phyloP scores from a whole-genome alignment of 2,888 invertebrate species.

The Drosophila helvetica region DNA sequence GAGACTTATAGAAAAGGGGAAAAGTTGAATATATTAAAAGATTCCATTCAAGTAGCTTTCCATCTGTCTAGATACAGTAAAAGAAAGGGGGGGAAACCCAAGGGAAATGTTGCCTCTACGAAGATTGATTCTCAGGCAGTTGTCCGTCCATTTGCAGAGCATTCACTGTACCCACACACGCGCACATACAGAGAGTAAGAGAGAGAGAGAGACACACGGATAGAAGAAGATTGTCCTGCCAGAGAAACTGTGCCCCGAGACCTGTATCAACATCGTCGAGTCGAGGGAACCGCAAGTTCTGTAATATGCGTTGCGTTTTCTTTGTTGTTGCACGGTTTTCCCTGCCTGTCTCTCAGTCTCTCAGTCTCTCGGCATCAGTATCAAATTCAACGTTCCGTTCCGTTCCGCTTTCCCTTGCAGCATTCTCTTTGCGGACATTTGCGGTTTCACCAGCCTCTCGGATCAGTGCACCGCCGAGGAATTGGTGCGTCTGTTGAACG shows the following conservation, averaged over 20 bases:
- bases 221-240: not conserved
- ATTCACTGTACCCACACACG: conserved; percentile 1
- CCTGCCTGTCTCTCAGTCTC: not conserved
- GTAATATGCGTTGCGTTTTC: conserved; percentile 6
- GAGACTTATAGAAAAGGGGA: not conserved
- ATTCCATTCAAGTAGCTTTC: conserved; percentile 30
- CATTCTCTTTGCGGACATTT: conserved; percentile 96
- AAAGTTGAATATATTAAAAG: conserved; percentile 48
- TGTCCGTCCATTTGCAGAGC: not conserved
- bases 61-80: not conserved
- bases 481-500: conserved; percentile 93
- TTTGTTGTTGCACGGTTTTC: conserved; percentile 1
- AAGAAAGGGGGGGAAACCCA: not conserved
- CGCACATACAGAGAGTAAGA: conserved; percentile 1
- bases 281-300: conserved; percentile 16
- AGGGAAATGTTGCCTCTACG: too few relatives aligned
- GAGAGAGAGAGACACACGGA: not conserved
- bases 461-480: conserved; percentile 97
- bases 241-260: conserved; percentile 6
- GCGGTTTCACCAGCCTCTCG: conserved; percentile 95
- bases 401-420: conserved; percentile 84
- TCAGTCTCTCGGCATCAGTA: too few relatives aligned
- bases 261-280: conserved; percentile 4
- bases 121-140: not conserved
- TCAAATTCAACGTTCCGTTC: too few relatives aligned